phyloP scores from a whole-genome alignment of 1,140 invertebrate species.

The Mamestra configurata region DNA sequence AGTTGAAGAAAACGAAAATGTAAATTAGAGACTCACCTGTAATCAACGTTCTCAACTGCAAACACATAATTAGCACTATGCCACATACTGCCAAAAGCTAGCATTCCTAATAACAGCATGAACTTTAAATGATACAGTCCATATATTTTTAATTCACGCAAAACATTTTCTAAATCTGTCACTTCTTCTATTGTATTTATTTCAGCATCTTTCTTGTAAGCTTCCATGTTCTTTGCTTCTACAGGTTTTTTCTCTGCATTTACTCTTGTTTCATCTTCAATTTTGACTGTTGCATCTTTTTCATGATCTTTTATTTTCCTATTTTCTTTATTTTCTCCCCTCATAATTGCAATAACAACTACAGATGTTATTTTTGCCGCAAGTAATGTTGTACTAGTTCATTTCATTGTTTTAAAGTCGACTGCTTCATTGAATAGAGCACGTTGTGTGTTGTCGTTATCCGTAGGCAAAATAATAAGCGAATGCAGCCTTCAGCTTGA shows the following conservation, averaged over 20 bases:
- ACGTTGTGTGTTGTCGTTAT: background rate
- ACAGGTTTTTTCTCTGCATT: background rate
- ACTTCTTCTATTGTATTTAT: background rate
- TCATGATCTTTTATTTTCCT: background rate
- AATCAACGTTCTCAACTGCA: conserved; percentile 29
- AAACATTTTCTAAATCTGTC: conserved; percentile 35
- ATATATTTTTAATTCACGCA: conserved; percentile 37
- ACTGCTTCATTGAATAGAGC: background rate
- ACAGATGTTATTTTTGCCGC: background rate
- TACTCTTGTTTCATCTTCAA: background rate
- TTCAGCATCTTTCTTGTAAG: background rate
- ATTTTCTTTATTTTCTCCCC: background rate
- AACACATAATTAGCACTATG: conserved; percentile 38
- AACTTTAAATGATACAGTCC: conserved; percentile 36
- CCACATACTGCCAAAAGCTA: conserved; percentile 4
- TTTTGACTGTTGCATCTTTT: background rate
- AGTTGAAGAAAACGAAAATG: too few species aligned
- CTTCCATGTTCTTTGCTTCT: background rate
- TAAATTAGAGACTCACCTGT: conserved; percentile 20
- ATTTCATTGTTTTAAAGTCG: conserved; percentile 3
- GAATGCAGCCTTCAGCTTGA: background rate
- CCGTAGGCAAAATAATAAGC: background rate
- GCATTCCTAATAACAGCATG: conserved; percentile 6
- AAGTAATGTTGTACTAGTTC: conserved; percentile 15
- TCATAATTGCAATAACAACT: background rate